phyloP scores from a whole-genome alignment of 2,888 invertebrate species.

The Tachina fera region DNA sequence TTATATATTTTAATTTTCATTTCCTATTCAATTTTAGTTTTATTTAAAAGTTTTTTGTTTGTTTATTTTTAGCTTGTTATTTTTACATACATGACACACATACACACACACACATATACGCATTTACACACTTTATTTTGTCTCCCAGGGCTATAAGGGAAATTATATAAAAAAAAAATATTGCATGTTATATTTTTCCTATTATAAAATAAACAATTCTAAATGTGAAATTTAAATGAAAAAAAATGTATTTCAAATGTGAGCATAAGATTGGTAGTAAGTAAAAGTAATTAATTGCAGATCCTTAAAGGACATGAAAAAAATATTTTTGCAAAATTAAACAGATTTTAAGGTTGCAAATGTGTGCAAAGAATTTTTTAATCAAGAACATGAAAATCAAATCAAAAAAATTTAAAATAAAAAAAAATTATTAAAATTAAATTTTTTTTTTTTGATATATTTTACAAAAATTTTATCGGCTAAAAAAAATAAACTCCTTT shows the following conservation, averaged over 20 bases:
- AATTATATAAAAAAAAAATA: conserved; percentile 47
- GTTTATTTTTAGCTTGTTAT: conserved; percentile 20
- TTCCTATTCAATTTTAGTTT: conserved; percentile 63
- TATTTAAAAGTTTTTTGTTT: conserved; percentile 30
- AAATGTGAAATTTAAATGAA: conserved; percentile 24
- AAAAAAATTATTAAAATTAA: no score
- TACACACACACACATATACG: not conserved
- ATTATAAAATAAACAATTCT: conserved; percentile 42
- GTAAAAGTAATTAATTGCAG: conserved; percentile 39
- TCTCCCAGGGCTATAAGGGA: conserved; percentile 21
- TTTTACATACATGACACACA: not conserved
- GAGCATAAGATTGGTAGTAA: not conserved
- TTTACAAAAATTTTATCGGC: no score
- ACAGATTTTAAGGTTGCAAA: not conserved
- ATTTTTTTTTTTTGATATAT: no score
- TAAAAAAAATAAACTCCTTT: no score
- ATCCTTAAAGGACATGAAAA: conserved; percentile 33
- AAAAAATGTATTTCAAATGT: conserved; percentile 1
- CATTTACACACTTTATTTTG: not conserved
- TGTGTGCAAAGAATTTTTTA: not conserved
- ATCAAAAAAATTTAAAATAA: no score
- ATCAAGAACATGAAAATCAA: no score
- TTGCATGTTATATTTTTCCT: conserved; percentile 1
- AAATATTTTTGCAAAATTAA: conserved; percentile 1
- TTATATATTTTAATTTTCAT: conserved; percentile 67